Conservation (phyloP, 2,797 vertebrate genomes). For the Otolemur crassicaudatus region DNA sequence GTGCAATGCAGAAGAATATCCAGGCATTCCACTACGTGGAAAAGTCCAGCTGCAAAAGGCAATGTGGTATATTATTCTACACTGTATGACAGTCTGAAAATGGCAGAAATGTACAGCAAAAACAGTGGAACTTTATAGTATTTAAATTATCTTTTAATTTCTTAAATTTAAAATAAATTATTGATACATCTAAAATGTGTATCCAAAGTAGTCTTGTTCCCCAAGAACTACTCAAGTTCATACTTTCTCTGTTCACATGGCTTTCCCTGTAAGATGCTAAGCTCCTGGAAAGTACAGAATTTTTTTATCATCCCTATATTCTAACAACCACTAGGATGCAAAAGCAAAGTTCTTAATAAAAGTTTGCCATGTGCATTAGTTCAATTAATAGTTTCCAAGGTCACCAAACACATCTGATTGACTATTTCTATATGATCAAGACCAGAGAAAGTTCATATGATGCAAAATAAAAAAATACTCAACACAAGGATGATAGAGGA, state of each 20-base stretch:
- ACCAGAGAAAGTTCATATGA: background rate
- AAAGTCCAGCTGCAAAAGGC: background rate
- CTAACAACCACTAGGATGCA: background rate
- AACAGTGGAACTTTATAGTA: background rate
- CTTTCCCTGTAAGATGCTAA: background rate
- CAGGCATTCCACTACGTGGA: background rate
- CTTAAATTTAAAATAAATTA: background rate
- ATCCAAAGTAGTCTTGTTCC: background rate
- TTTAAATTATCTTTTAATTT: background rate
- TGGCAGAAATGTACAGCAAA: background rate
- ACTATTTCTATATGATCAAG: background rate
- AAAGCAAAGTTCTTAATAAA: background rate
- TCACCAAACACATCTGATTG: background rate
- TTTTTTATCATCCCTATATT: background rate
- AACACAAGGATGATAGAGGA: background rate
- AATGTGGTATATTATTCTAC: background rate
- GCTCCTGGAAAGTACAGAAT: background rate
- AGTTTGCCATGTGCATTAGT: background rate
- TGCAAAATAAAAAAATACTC: background rate
- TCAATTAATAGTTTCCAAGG: background rate
- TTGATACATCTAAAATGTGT: background rate
- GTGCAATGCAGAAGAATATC: background rate
- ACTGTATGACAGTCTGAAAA: background rate
- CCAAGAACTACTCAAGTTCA: background rate
- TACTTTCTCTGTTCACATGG: background rate